Percentiles rank a stretch among this genome's conserved stretches.
These are phyloP conservation scores for Octodonta nipae DNA, from an alignment of 2,888 invertebrate genomes.

Conservation along the genomic window DNA sequence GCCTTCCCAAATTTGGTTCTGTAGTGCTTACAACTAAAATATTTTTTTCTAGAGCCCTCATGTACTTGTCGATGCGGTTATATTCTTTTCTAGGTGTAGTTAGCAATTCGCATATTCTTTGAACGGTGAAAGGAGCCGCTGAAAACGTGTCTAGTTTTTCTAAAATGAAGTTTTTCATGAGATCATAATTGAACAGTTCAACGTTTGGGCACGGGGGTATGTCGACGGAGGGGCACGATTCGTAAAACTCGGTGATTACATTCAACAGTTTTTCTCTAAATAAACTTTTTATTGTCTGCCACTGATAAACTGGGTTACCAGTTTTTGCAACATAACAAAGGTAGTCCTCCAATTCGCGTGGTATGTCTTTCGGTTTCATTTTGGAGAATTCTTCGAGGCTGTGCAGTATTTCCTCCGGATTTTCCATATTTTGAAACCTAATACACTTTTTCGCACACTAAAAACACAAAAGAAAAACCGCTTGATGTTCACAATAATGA, in stretches of 20 bases:
- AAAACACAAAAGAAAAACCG: too few species aligned
- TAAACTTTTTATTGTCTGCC: conserved; percentile 75
- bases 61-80: conserved; percentile 88
- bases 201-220: conserved; percentile 81
- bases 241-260: conserved; percentile 79
- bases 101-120: conserved; percentile 86
- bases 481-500: too few species aligned
- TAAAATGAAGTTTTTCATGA: conserved; percentile 69
- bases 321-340: conserved; percentile 82
- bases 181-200: conserved; percentile 78
- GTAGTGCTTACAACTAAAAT: conserved; percentile 72
- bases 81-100: conserved; percentile 87
- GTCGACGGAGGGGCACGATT: conserved; percentile 60
- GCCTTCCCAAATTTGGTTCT: conserved; percentile 54
- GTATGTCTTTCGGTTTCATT: conserved; percentile 62
- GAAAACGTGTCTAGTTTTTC: conserved; percentile 72
- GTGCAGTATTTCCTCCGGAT: conserved; percentile 72
- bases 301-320: conserved; percentile 87
- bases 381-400: conserved; percentile 74
- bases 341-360: conserved; percentile 79
- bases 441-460: too few species aligned
- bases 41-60: conserved; percentile 92
- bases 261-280: conserved; percentile 75
- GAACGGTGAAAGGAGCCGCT: conserved; percentile 91
- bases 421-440: conserved; percentile 48